Conservation (phyloP, 2,797 vertebrate species). For the Aselliscus stoliczkanus region DNA sequence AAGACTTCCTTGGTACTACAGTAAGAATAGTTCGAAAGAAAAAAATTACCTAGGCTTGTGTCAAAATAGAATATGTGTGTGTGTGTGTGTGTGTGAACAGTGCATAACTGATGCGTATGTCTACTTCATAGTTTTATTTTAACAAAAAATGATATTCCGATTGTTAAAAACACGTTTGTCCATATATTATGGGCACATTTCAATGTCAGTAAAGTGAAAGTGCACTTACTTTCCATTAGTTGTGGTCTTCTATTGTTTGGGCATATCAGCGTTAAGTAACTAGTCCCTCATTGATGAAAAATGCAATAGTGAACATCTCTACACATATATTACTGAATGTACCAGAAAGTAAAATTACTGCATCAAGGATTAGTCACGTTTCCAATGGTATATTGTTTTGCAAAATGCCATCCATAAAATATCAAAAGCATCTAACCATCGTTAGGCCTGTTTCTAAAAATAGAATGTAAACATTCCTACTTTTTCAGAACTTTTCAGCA, state of each 20-base stretch:
- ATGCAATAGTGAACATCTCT: background rate
- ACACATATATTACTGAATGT: background rate
- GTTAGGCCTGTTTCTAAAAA: background rate
- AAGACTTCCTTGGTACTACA: background rate
- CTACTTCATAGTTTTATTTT: background rate
- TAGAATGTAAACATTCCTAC: background rate
- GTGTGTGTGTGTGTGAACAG: background rate
- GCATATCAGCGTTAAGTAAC: background rate
- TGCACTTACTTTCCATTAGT: background rate
- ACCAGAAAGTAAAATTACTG: background rate
- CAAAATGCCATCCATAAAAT: background rate
- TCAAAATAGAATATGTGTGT: background rate
- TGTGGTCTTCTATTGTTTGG: background rate
- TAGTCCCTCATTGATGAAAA: background rate
- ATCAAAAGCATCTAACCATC: background rate
- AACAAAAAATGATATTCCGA: background rate
- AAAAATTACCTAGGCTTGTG: background rate
- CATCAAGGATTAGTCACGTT: background rate
- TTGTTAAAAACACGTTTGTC: background rate
- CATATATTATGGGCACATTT: background rate
- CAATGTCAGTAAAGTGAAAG: background rate
- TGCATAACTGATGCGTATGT: background rate
- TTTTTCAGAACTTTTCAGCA: background rate
- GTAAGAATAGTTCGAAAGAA: background rate
- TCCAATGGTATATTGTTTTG: background rate